Evolutionary conservation across 2,888 invertebrate species (phyloP), one percentile per base, ranked within the genome.

Genomic region (Odontothrips loti): DNA sequence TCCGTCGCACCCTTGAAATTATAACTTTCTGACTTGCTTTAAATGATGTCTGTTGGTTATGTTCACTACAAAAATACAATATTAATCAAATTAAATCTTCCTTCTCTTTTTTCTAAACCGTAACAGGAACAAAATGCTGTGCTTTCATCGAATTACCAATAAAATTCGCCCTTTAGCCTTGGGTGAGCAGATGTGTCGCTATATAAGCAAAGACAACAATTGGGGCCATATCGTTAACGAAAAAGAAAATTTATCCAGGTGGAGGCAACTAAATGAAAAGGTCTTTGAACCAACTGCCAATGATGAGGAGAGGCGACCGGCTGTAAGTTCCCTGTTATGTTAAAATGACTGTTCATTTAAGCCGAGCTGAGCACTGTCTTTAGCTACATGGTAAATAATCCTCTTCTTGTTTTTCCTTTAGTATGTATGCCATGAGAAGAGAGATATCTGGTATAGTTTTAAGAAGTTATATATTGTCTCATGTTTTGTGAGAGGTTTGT

Each of bases 381-480:
- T 78, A 63, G 23, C 58, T 75, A 79, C 58, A 63, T 68, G 10
- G 17, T 1, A 68, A 79, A 79, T 51, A 47, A 79, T 82, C 17
- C 34, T 79, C 75, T 79, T 79, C 29, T 10, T 17, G 23, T 47
- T 81, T 20, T 58, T 83, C 81, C 83, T 83, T 90, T 92, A 97
- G 97, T 97, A 91, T 89, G 91, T 98, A 0, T 96, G 96, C 84
- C 96, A 98, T 87, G 91, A 93, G 89, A 92, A 93, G 85, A 88
- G 90, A 23, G 94, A 96, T 86, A 91, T 98, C 79, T 96, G 96
- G 88, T 97, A 97, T 86, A 96, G 96, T 85, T 94, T 94, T 0
- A 92, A 94, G 86, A 98, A 97, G 87, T 92, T 98, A 91, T 97
- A 96, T 96, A 97, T 97, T 85, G 90, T 97, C 79, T 96, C 97